Base-by-base conservation (phyloP, 2,113 vertebrate species). In the Chrysochloris asiatica region DNA sequence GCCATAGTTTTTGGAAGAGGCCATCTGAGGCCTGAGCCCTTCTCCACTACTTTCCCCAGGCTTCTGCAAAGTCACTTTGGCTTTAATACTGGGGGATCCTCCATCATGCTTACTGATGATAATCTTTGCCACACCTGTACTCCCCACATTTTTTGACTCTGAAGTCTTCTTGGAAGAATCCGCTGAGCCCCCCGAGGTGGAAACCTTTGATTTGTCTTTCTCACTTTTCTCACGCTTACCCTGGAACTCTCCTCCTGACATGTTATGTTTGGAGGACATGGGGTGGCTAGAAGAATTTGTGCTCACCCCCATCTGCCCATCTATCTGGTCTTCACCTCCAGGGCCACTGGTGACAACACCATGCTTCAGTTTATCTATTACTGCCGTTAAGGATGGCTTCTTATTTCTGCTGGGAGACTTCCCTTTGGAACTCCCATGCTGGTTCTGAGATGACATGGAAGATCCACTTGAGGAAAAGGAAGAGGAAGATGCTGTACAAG, bases 331-430 rank as follows among this genome's bases (percentile, higher is more conserved):
- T 13, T 99, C 99, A 3, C 98, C 98, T 24, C 98, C 98, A 71
- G 98, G 98, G 63, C 99, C 99, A 16, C 98, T 98, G 65, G 99
- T 98, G 63, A 99, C 99, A 54, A 99, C 99, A 50, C 99, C 99
- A 30, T 98, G 98, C 95, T 99, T 99, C 47, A 99, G 98, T 94
- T 99, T 99, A 97, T 99, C 99, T 89, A 99, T 99, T 93, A 99
- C 99, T 1, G 99, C 99, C 0, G 98, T 99, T 91, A 99, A 98
- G 5, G 99, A 99, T 1, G 99, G 99, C 93, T 99, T 99, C 97
- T 99, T 99, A 98, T 99, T 99, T 89, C 99, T 98, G 97, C 99
- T 99, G 6, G 99, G 99, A 52, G 99, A 99, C 95, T 99, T 99
- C 72, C 99, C 99, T 97, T 99, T 99, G 91, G 99, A 99, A 50